Base-by-base conservation (phyloP, 2,797 vertebrate species). In the Mergus octosetaceus region DNA sequence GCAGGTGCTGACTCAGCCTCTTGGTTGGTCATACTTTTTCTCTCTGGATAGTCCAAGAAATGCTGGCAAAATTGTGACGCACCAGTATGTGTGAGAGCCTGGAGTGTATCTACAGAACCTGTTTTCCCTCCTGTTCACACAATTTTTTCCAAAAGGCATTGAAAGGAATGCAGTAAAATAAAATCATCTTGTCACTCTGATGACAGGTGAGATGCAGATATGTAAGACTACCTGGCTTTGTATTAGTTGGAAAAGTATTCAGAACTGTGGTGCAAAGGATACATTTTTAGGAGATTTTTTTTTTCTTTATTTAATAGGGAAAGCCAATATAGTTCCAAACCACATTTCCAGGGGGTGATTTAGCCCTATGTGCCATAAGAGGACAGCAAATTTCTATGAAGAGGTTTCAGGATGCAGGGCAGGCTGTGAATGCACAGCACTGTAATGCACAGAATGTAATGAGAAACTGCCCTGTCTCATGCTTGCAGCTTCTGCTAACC, bases 401-500 rank as follows among this genome's bases (percentile, higher is more conserved):
- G 43, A 17, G 7, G 11, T 64, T 88, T 60, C 22, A 71, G 74
- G 80, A 22, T 60, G 49, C 24, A 65, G 54, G 24, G 5, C 24
- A 32, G 36, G 19, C 18, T 64, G 34, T 10, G 22, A 32, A 20
- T 41, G 65, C 16, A 24, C 5, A 8, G 5, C 0, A 1, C 18
- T 83, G 3, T 45, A 45, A 45, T 45, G 43, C 43, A 45, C 43
- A 45, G 43, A 45, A 20, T 34, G 49, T 13, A 15, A 20, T 41
- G 61, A 65, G 47, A 28, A 5, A 25, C 18, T 2, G 2, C 28
- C 2, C 3, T 0, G 51, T 7, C 13, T 76, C 0, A 1, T 1
- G 6, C 64, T 77, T 0, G 0, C 22, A 56, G n/a, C 64, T 65
- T 68, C 36, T 45, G 27, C 56, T 65, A 54, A 43, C 10, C 13